Conservation (phyloP, 2,797 vertebrate species). For the Dermochelys coriacea region DNA sequence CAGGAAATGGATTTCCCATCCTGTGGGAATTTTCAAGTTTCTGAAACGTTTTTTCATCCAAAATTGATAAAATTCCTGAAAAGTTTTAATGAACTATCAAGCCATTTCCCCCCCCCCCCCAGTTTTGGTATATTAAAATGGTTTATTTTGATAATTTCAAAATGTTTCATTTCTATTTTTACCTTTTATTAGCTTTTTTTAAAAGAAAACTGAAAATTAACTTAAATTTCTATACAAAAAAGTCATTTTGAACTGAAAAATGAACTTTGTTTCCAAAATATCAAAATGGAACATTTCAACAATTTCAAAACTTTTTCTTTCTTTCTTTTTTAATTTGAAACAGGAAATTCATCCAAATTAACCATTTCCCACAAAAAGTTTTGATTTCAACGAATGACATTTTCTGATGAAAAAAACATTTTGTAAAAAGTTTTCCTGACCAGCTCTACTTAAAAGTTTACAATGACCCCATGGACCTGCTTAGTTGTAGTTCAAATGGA, state of each 20-base stretch:
- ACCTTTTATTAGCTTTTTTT: neutral
- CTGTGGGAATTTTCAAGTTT: neutral
- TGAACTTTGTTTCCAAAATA: neutral
- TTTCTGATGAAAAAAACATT: neutral
- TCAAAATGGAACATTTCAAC: neutral
- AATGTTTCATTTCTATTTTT: neutral
- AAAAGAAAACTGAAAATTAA: neutral
- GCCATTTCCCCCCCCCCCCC: neutral
- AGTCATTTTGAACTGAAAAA: neutral
- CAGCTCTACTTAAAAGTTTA: neutral
- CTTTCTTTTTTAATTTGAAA: neutral
- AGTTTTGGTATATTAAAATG: neutral
- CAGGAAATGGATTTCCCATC: neutral
- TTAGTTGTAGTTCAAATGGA: neutral
- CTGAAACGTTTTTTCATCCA: neutral
- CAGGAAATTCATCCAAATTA: neutral
- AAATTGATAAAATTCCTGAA: neutral
- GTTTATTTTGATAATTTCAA: neutral
- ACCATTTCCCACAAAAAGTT: neutral
- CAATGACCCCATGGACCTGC: neutral
- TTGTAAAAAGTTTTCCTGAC: neutral
- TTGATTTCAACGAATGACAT: neutral
- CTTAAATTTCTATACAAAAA: neutral
- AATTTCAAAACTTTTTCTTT: neutral
- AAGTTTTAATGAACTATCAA: neutral